A percentile compares a stretch with the other conserved stretches of the same genome.
Conservation (phyloP, 1,140 invertebrate genomes). For the Drosophila yakuba region DNA sequence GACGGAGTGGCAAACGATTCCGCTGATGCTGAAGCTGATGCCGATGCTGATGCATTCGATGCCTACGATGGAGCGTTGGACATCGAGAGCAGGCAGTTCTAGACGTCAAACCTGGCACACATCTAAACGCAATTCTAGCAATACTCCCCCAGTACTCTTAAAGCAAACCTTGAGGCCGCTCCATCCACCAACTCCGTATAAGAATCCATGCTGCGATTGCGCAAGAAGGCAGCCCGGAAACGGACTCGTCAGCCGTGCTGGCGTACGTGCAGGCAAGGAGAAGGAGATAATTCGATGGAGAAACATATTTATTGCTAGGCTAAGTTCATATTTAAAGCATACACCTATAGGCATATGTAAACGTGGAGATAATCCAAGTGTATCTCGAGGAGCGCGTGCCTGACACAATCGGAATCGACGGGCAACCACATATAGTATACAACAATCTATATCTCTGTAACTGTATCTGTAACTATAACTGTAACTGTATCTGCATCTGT, state of each 20-base stretch:
- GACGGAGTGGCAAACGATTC: not conserved
- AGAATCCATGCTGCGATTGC: constrained; percentile 42
- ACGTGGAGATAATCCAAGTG: constrained; percentile 36
- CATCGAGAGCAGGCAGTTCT: constrained; percentile 59
- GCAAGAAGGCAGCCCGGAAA: not conserved
- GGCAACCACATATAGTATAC: constrained; percentile 11
- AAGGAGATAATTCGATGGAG: constrained; percentile 19
- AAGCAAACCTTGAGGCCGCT: not conserved
- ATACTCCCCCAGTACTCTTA: constrained; percentile 31
- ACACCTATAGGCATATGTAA: constrained; percentile 52
- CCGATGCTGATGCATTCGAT: constrained; percentile 16
- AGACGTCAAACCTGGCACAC: constrained; percentile 29
- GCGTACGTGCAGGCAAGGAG: not conserved
- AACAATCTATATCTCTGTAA: constrained; percentile 35
- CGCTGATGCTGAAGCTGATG: not conserved
- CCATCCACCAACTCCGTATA: constrained; percentile 4
- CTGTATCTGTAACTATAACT: constrained; percentile 17
- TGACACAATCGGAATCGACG: constrained; percentile 40
- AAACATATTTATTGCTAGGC: constrained; percentile 71
- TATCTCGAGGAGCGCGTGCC: constrained; percentile 57
- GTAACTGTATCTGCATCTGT: constrained; percentile 8
- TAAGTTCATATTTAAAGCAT: constrained; percentile 69
- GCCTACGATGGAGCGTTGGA: constrained; percentile 53
- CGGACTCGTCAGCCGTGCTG: constrained; percentile 10
- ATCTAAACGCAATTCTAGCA: constrained; percentile 73